These are phyloP conservation scores for Trichomalopsis sarcophagae DNA, from an alignment of 1,140 invertebrate genomes.

Conservation along the genomic window DNA sequence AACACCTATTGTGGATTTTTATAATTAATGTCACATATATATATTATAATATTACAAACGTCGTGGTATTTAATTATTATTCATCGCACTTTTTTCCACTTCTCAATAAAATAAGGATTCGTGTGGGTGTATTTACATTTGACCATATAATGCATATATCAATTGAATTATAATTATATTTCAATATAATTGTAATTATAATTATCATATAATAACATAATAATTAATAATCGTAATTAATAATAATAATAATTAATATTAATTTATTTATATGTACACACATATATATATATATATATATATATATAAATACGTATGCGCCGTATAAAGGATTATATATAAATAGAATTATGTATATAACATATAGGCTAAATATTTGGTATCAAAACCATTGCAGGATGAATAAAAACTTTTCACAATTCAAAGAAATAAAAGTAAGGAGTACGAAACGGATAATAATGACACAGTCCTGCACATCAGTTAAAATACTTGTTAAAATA, in stretches of 20 bases:
- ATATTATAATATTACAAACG: constrained; percentile 54
- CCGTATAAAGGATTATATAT: constrained; percentile 62
- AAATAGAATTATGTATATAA: constrained; percentile 60
- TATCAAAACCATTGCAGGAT: constrained; percentile 67
- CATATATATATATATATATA: constrained; percentile 53
- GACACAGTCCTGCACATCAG: background rate
- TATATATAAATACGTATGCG: constrained; percentile 56
- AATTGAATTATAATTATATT: constrained; percentile 13
- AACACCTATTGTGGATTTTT: constrained; percentile 2
- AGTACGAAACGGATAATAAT: constrained; percentile 18
- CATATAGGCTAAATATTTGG: constrained; percentile 65
- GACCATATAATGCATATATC: constrained; percentile 27
- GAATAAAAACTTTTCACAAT: constrained; percentile 44
- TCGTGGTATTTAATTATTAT: constrained; percentile 12
- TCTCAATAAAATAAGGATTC: constrained; percentile 49
- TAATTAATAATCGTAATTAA: constrained; percentile 32
- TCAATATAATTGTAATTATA: background rate
- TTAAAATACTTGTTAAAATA: constrained; percentile 47
- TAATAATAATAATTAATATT: constrained; percentile 49
- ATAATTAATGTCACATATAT: background rate
- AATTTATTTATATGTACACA: constrained; percentile 53
- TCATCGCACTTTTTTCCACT: constrained; percentile 25
- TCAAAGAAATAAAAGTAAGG: background rate
- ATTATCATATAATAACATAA: constrained; percentile 27
- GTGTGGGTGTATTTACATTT: constrained; percentile 54